phyloP scores from a whole-genome alignment of 2,888 invertebrate genomes.

The Abrostola tripartita region DNA sequence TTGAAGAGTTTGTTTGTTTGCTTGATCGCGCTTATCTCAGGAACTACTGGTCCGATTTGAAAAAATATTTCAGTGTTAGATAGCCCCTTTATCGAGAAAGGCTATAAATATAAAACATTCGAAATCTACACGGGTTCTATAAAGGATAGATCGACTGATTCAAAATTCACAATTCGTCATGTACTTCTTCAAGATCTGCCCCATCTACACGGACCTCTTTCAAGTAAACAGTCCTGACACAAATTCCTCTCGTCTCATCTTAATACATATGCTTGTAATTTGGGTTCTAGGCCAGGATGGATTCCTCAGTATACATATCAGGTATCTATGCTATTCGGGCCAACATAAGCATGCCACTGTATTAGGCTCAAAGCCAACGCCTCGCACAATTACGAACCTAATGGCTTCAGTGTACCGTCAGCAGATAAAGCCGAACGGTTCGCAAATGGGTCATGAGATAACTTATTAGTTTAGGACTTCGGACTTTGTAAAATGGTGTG shows the following conservation, averaged over 20 bases:
- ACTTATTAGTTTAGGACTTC: conserved; percentile 34
- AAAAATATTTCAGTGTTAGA: no score
- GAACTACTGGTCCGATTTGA: no score
- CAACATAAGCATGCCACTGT: conserved; percentile 55
- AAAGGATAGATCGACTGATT: no score
- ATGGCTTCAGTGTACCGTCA: conserved; percentile 57
- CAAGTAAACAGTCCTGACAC: conserved; percentile 20
- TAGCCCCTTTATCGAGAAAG: no score
- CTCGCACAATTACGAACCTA: conserved; percentile 65
- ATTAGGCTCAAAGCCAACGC: conserved; percentile 73
- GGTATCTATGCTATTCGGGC: conserved; percentile 29
- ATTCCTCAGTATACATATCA: conserved; percentile 43
- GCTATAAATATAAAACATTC: no score
- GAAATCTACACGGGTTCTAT: no score
- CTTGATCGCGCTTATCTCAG: no score
- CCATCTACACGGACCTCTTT: conserved; percentile 31
- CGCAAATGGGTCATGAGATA: conserved; percentile 38
- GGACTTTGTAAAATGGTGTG: conserved; percentile 16
- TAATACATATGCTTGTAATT: conserved; percentile 22
- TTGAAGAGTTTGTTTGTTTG: no score
- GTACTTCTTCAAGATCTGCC: conserved; percentile 28
- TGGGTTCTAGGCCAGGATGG: conserved; percentile 12
- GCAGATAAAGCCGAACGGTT: conserved; percentile 47
- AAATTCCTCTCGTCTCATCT: conserved; percentile 26
- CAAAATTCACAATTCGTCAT: conserved; percentile 48